Conservation (phyloP, 2,797 vertebrate species). For the Ctenopoma kingsleyae region DNA sequence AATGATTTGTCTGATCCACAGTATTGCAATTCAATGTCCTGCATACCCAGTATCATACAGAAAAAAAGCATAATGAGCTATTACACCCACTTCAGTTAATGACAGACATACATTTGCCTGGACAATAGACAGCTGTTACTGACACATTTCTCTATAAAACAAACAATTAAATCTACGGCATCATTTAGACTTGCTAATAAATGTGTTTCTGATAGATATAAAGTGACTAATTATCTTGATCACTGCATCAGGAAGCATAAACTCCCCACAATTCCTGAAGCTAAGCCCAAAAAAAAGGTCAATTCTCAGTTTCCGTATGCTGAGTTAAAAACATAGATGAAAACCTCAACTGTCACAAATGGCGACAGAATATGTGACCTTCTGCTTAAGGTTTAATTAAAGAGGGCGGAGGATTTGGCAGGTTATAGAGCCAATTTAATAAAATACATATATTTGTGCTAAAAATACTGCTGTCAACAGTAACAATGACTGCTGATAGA, state of each 20-base stretch:
- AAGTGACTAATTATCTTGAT: conserved; percentile 48
- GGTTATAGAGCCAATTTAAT: conserved; percentile 49
- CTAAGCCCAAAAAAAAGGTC: conserved; percentile 1
- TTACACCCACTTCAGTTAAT: conserved; percentile 33
- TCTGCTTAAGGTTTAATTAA: conserved; percentile 33
- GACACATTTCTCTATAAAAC: conserved; percentile 67
- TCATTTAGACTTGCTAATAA: conserved; percentile 58
- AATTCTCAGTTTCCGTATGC: conserved; percentile 24
- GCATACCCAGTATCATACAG: conserved; percentile 7
- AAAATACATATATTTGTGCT: conserved; percentile 26
- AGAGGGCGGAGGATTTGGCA: conserved; percentile 31
- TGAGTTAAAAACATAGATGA: conserved; percentile 6
- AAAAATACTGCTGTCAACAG: conserved; percentile 54
- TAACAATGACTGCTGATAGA: conserved; percentile 57
- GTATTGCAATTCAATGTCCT: conserved; percentile 48
- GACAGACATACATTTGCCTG: conserved; percentile 35
- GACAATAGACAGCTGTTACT: conserved; percentile 58
- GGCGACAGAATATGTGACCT: conserved; percentile 9
- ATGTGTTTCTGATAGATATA: conserved; percentile 57
- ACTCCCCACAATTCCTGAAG: neutral
- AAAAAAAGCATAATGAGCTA: conserved; percentile 24
- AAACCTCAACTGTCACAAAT: conserved; percentile 30
- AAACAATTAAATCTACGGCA: conserved; percentile 73
- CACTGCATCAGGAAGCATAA: conserved; percentile 3
- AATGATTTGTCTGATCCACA: conserved; percentile 28